Base-by-base conservation (phyloP, 2,113 vertebrate species). In the Heterotis niloticus region DNA sequence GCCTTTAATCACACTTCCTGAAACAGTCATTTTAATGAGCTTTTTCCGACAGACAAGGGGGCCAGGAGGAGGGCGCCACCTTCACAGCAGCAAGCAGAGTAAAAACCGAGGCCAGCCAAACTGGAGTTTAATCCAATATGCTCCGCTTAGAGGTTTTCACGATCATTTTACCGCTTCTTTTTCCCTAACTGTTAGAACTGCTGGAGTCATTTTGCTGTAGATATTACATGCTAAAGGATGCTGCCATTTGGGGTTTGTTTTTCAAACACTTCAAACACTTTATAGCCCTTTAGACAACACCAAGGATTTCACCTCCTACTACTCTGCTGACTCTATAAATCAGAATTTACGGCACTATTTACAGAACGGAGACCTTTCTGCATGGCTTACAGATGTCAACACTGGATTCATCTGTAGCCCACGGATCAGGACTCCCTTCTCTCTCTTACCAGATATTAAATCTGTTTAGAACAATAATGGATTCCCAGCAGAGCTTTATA, bases 1-100 rank as follows among this genome's bases (percentile, higher is more conserved):
- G 10, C 20, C 59, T 75, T 68, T 84, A 82, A 84, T 85, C 84
- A 74, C 74, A 79, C 70, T 83, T 83, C 83, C 83, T 85, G 80
- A 79, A 75, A 80, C 81, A 70, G 75, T 79, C 80, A 18, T 70
- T 75, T 80, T 84, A 85, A 85, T 82, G 76, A 81, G 70, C 44
- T 73, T 81, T 85, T 85, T 84, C 84, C 81, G 74, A 75, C 52
- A 24, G 59, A 28, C 67, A 10, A 34, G 62, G 29, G 71, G 5
- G 23, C 70, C 56, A 23, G 62, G 64, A 20, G 12, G 13, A 77
- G 16, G n/a, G 13, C 64, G 60, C 26, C 18, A 24, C 20, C 54
- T 9, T 57, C 24, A n/a, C n/a, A 56, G 26, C 51, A 24, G 71
- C 71, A 23, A 62, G 59, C 14, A 62, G 20, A 18, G 28, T 10